These are phyloP conservation scores for Acrocyrtus sp. DNA, from an alignment of 2,888 invertebrate genomes.

Conservation along the genomic window DNA sequence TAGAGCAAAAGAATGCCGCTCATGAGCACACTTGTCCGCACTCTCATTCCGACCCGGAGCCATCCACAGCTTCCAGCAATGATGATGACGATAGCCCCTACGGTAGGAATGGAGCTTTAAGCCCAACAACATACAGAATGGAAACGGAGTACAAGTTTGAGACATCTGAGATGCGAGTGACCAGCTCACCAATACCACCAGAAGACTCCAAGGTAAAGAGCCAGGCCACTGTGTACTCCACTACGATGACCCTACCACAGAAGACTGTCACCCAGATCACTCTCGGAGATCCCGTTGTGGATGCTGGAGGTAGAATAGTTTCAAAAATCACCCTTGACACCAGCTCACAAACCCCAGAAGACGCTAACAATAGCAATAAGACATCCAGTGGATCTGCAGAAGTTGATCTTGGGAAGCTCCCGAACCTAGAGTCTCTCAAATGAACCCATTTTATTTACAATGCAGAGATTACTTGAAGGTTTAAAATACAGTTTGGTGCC, in stretches of 20 bases:
- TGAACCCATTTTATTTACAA: background rate
- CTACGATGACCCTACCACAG: constrained; percentile 61
- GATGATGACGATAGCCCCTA: constrained; percentile 59
- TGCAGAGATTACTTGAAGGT: no score
- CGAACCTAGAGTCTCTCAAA: constrained; percentile 38
- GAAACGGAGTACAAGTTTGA: constrained; percentile 58
- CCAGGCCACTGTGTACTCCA: constrained; percentile 55
- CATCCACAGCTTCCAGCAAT: constrained; percentile 51
- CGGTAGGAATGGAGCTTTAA: constrained; percentile 56
- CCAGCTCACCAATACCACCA: constrained; percentile 65
- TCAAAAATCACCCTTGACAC: constrained; percentile 58
- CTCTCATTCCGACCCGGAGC: constrained; percentile 54
- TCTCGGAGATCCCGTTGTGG: constrained; percentile 53
- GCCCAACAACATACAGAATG: constrained; percentile 60
- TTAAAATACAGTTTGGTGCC: constrained; percentile 32
- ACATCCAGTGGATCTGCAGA: background rate
- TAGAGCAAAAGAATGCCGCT: constrained; percentile 64
- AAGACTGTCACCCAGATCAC: constrained; percentile 61
- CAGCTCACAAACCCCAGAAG: constrained; percentile 14
- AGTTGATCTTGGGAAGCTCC: constrained; percentile 15
- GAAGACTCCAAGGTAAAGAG: constrained; percentile 65
- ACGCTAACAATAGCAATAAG: constrained; percentile 10
- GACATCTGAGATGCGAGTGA: constrained; percentile 58
- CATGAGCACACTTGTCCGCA: constrained; percentile 45
- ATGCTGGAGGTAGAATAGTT: constrained; percentile 56